A percentile compares a stretch with the other conserved stretches of the same genome.
These are phyloP conservation scores for Plusia festucae DNA, from an alignment of 2,888 invertebrate species.

Conservation along the genomic window DNA sequence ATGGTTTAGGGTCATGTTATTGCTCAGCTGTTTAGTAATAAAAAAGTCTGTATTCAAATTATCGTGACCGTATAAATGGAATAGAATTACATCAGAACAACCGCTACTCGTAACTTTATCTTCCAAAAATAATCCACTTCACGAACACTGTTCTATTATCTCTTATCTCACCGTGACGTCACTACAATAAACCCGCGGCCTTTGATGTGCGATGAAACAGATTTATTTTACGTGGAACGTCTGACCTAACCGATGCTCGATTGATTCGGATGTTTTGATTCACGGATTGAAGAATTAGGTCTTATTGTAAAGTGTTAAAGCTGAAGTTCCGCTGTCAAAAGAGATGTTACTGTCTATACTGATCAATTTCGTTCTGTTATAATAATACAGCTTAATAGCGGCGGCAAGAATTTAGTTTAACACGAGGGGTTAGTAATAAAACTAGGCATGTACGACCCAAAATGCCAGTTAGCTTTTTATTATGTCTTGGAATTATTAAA, in stretches of 20 bases:
- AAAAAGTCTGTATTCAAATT: background rate
- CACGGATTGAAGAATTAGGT: background rate
- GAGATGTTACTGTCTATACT: too few relatives aligned
- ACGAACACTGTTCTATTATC: background rate
- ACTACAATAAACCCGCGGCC: constrained; percentile 19
- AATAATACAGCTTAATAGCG: too few relatives aligned
- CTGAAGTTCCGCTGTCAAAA: too few relatives aligned
- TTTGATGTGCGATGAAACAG: constrained; percentile 24
- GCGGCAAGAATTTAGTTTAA: too few relatives aligned
- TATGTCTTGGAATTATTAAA: too few relatives aligned
- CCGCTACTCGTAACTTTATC: background rate
- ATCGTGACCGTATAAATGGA: background rate
- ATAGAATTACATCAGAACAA: background rate
- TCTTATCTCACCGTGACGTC: constrained; percentile 13
- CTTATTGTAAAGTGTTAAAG: background rate
- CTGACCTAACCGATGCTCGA: background rate
- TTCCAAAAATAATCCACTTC: constrained; percentile 3
- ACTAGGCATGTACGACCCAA: too few relatives aligned
- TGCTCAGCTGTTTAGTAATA: too few relatives aligned
- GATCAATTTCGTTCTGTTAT: too few relatives aligned
- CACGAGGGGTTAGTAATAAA: too few relatives aligned
- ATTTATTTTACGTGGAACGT: constrained; percentile 22
- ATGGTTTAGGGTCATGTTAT: too few relatives aligned
- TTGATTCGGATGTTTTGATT: background rate
- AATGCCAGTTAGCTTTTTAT: too few relatives aligned